These are phyloP conservation scores for Trachythela sp. DNA, from an alignment of 64 coral and sea anemone species.

Conservation along the genomic window DNA sequence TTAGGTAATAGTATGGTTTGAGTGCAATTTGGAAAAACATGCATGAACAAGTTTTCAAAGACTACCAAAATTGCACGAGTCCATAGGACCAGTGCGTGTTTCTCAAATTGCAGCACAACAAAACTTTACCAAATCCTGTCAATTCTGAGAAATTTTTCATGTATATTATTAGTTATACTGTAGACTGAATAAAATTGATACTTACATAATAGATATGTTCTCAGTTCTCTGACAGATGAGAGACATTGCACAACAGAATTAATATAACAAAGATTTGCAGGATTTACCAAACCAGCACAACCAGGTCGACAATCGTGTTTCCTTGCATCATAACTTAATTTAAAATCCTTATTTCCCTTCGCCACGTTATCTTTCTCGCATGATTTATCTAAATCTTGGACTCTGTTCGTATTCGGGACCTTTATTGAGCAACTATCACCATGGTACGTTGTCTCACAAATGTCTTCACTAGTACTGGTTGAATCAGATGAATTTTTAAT, in stretches of 20 bases:
- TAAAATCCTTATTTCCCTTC: background rate
- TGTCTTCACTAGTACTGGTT: background rate
- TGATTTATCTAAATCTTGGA: background rate
- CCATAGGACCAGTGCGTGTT: no score
- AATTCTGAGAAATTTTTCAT: no score
- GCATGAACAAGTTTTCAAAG: no score
- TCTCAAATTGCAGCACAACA: no score
- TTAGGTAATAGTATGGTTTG: background rate
- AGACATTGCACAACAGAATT: constrained; percentile 17
- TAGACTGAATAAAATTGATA: background rate
- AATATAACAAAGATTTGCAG: background rate
- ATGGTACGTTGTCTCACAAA: background rate
- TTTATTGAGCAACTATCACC: background rate
- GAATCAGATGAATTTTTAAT: background rate
- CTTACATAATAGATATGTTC: constrained; percentile 12
- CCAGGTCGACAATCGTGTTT: constrained; percentile 6
- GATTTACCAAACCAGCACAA: background rate
- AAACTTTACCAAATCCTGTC: background rate
- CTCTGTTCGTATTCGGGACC: background rate
- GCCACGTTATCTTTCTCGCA: background rate
- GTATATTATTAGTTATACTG: no score
- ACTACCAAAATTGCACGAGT: no score
- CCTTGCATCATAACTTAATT: background rate
- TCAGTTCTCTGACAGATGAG: background rate
- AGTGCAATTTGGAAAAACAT: no score